Conservation (phyloP, 2,113 vertebrate genomes). For the Apteryx mantelli region DNA sequence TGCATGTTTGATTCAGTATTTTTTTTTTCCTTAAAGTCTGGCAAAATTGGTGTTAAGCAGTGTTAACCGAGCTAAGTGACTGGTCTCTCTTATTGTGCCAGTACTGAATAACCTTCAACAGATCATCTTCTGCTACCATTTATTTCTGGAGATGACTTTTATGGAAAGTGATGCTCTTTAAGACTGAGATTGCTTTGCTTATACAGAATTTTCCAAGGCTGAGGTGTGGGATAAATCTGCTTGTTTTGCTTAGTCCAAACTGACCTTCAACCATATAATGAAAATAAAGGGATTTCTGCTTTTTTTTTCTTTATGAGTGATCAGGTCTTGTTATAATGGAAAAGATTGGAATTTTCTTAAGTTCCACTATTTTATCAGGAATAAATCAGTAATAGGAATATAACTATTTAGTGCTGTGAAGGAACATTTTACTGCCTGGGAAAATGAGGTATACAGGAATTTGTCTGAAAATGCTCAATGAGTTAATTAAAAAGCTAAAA, state of each 20-base stretch:
- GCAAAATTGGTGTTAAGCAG: not conserved
- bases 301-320: not conserved
- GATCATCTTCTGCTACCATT: not conserved
- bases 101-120: not conserved
- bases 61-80: not conserved
- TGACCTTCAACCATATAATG: not conserved
- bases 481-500: not conserved
- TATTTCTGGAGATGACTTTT: not conserved
- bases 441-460: not conserved
- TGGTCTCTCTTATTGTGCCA: not conserved
- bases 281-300: not conserved
- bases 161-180: not conserved
- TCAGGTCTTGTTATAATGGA: not conserved
- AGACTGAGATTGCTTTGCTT: not conserved
- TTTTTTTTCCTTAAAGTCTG: not conserved
- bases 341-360: not conserved
- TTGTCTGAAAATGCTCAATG: not conserved
- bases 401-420: not conserved
- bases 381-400: not conserved
- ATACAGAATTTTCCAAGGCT: not conserved
- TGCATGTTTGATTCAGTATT: not conserved
- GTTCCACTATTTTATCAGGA: not conserved
- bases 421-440: not conserved
- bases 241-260: not conserved
- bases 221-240: not conserved